Base-by-base conservation (phyloP, 2,797 vertebrate genomes). In the Bradypus variegatus region DNA sequence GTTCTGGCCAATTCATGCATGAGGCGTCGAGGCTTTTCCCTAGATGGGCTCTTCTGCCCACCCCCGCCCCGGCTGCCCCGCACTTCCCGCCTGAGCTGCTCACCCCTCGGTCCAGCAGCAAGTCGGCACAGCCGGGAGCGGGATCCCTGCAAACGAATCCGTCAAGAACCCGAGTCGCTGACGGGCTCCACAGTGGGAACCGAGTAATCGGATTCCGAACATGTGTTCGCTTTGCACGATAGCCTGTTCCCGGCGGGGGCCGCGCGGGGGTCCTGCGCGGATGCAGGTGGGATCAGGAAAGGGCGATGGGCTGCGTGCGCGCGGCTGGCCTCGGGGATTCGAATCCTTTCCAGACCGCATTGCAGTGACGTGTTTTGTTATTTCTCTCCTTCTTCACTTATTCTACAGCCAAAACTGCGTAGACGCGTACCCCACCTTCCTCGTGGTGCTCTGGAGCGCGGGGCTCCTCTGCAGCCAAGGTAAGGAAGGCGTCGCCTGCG, bases 401-500 rank as follows among this genome's bases (percentile, higher is more conserved):
- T 77, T 65, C 86, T 78, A 69, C 93, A 99, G 99, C 87, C 98
- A 98, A 84, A 99, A 99, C 98, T 99, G 99, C 0, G 98, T 98
- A 93, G 99, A 99, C 0, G 95, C 98, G 0, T 99, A 99, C 80
- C 98, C 99, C 3, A 99, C 99, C 0, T 99, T 99, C 95, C 98
- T 99, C 0, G 99, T 98, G 1, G 96, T 99, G 94, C 98, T 99
- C 96, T 99, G 99, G 99, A 98, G 98, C 5, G 98, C 98, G 0
- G 99, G 99, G 12, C 94, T 99, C 60, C 98, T 99, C 92, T 98
- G 99, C 95, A 99, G 97, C 96, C 99, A 99, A 98, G 98, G 99
- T 99, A 98, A 98, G 36, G 3, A 1, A 1, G 67, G 55, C 29
- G 41, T 45, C 8, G 41, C 41, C 41, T 8, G 41, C 41, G 41